A percentile compares a stretch with the other conserved stretches of the same genome.
These are phyloP conservation scores for Talpa occidentalis DNA, from an alignment of 2,113 vertebrate species.

Conservation along the genomic window DNA sequence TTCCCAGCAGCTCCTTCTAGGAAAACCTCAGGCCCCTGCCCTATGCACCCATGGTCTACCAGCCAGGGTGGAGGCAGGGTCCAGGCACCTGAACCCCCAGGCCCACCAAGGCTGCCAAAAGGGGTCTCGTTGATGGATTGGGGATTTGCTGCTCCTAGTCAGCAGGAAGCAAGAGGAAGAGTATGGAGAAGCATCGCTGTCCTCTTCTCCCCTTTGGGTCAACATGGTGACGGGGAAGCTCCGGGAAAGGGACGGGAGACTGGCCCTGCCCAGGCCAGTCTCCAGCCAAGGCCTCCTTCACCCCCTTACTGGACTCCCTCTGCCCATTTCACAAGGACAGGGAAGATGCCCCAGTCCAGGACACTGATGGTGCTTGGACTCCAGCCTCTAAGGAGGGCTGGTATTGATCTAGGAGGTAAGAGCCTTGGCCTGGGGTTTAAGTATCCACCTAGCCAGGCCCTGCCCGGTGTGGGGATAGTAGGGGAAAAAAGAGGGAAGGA, in stretches of 20 bases:
- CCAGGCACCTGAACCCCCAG: neutral
- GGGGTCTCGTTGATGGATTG: neutral
- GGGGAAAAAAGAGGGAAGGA: neutral
- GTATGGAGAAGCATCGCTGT: neutral
- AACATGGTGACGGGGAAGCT: neutral
- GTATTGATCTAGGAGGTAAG: neutral
- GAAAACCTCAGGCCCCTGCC: neutral
- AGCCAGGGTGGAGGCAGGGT: neutral
- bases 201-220: neutral
- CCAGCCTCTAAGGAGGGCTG: neutral
- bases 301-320: neutral
- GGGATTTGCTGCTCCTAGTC: neutral
- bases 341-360: neutral
- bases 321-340: neutral
- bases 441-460: neutral
- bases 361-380: constrained; percentile 54
- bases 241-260: neutral
- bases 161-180: neutral
- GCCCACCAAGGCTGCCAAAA: neutral
- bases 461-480: neutral
- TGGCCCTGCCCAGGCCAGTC: neutral
- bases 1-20: neutral
- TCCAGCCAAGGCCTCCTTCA: neutral
- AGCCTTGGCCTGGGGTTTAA: neutral
- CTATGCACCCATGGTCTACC: neutral